Percentiles rank a stretch among this genome's conserved stretches.
These are phyloP conservation scores for Sphinx pinastri DNA, from an alignment of 2,888 invertebrate species.

Conservation along the genomic window DNA sequence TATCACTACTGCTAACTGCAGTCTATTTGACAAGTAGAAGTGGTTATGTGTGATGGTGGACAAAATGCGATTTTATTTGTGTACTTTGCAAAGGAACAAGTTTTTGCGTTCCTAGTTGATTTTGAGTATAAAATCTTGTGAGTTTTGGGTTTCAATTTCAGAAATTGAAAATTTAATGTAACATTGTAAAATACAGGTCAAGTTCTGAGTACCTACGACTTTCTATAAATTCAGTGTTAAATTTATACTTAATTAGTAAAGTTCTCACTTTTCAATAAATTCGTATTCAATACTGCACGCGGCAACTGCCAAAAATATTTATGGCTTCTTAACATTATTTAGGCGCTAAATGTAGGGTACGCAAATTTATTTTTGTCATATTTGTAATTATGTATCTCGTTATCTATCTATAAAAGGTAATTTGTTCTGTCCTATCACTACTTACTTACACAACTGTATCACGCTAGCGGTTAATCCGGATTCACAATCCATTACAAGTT, in stretches of 20 bases:
- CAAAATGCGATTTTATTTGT: constrained; percentile 43
- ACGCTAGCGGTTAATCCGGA: constrained; percentile 67
- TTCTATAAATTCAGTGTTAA: constrained; percentile 48
- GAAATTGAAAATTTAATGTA: constrained; percentile 30
- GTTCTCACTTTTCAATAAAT: constrained; percentile 5
- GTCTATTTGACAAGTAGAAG: too few relatives aligned
- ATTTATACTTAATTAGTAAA: constrained; percentile 30
- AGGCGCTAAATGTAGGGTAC: background rate
- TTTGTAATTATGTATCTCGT: constrained; percentile 39
- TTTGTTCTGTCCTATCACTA: constrained; percentile 39
- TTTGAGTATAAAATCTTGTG: constrained; percentile 22
- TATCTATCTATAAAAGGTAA: constrained; percentile 38
- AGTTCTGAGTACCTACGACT: constrained; percentile 46
- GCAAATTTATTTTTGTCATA: constrained; percentile 34
- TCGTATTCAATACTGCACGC: constrained; percentile 13
- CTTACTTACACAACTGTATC: constrained; percentile 40
- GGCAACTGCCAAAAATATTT: background rate
- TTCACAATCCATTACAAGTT: constrained; percentile 62
- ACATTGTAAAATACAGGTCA: constrained; percentile 40
- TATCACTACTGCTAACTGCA: too few relatives aligned
- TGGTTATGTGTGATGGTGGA: constrained; percentile 48
- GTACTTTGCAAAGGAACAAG: constrained; percentile 43
- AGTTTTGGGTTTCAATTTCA: constrained; percentile 3
- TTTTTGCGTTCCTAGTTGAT: constrained; percentile 41
- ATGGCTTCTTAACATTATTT: background rate